Evolutionary conservation across 2,888 invertebrate species (phyloP).

Genomic region (Tupiocoris notatus): DNA sequence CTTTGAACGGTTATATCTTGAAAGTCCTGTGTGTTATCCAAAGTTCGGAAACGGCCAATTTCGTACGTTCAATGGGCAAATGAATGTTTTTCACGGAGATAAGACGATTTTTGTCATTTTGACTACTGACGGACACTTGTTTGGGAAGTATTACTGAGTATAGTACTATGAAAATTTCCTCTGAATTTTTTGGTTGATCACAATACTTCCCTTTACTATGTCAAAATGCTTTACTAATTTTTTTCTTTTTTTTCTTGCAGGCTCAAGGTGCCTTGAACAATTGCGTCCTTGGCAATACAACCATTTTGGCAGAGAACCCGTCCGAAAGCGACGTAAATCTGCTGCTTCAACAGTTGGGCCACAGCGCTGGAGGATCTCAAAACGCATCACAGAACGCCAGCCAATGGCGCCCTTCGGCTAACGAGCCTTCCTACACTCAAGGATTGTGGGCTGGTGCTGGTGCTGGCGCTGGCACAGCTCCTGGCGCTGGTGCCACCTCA

Average conservation of each 20-base stretch:
- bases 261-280: conserved; percentile 94
- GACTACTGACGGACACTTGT: no score
- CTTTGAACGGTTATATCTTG: no score
- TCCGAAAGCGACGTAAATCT: conserved; percentile 85
- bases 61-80: no score
- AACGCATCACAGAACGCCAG: conserved; percentile 40
- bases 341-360: conserved; percentile 78
- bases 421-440: conserved; percentile 53
- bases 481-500: conserved; percentile 64
- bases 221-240: no score
- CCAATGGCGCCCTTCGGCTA: conserved; percentile 29
- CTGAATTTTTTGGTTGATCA: no score
- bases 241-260: conserved; percentile 55
- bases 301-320: conserved; percentile 92
- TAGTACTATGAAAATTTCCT: no score
- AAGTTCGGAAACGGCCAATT: no score
- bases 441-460: conserved; percentile 56
- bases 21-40: no score
- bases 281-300: conserved; percentile 92
- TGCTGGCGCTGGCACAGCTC: conserved; percentile 54
- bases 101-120: no score
- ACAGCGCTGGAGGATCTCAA: conserved; percentile 61
- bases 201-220: no score
- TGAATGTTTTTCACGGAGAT: no score
- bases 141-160: no score